Percentiles rank a stretch among this genome's conserved stretches.
phyloP scores from a whole-genome alignment of 2,797 vertebrate genomes.

The Lepilemur ruficaudatus region DNA sequence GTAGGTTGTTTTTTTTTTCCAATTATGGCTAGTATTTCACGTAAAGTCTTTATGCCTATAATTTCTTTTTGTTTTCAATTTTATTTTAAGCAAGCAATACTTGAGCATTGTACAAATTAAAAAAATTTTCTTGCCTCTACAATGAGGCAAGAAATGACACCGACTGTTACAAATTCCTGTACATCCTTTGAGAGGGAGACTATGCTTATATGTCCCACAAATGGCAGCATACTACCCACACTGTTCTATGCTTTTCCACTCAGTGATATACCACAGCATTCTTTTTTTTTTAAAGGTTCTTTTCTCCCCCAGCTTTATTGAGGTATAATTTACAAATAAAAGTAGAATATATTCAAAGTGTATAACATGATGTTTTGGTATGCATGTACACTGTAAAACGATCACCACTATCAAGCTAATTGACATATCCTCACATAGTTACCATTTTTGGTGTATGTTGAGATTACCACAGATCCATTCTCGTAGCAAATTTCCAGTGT shows the following conservation, averaged over 20 bases:
- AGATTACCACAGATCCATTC: no score
- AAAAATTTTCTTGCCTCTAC: not conserved
- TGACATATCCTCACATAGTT: not conserved
- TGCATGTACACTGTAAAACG: not conserved
- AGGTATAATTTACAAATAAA: not conserved
- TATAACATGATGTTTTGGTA: not conserved
- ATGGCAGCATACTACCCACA: not conserved
- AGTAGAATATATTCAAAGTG: not conserved
- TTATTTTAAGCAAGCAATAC: not conserved
- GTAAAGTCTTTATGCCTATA: not conserved
- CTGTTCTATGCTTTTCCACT: not conserved
- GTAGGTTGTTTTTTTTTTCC: not conserved
- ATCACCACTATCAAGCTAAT: not conserved
- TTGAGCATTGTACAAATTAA: not conserved
- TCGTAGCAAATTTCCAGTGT: no score
- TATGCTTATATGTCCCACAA: not conserved
- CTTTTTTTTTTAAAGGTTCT: not conserved
- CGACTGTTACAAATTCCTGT: not conserved
- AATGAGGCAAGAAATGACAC: not conserved
- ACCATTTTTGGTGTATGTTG: not conserved
- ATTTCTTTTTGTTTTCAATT: conserved; percentile 2
- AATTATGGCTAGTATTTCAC: not conserved
- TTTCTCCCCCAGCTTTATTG: not conserved
- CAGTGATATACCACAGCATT: not conserved
- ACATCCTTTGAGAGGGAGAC: not conserved